Base-by-base conservation (phyloP, 2,113 vertebrate genomes). In the Misgurnus anguillicaudatus region DNA sequence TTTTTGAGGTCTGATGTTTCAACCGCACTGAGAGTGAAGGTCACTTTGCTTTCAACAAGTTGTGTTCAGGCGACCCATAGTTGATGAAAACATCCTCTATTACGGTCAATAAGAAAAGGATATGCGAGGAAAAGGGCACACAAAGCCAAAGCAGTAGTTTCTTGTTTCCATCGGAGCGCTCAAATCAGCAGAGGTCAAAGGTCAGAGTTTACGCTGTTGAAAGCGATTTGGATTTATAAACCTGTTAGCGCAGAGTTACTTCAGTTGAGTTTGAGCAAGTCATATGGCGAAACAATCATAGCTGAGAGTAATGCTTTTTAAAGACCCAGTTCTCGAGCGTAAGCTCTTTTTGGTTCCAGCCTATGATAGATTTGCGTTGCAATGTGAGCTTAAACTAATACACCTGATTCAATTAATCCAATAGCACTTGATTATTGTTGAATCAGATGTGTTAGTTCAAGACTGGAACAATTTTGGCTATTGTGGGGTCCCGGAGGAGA, bases 331-430 rank as follows among this genome's bases (percentile, higher is more conserved):
- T 62, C 41, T 74, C 71, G n/a, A 61, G 55, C 42, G 47, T 62
- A 62, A 17, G 8, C 72, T 9, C 4, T 62, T 57, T 73, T 47
- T 6, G 60, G 39, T 11, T 74, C 39, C 71, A 75, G 39, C 41
- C 36, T 4, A 3, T 58, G 51, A 58, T 58, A 39, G 53, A 58
- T 58, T 61, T 48, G 42, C 17, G 13, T 21, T 4, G 57, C 11
- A 39, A 45, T n/a, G 21, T 47, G 72, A 62, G 72, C 41, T 75
- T 62, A 62, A 45, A 62, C 72, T 62, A 75, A 75, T 72, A 72
- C 72, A 62, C 21, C 21, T 62, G 58, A 75, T 75, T 75, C 55
- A 75, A 75, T 75, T 75, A 75, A 75, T 62, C 58, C 71, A 74
- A 21, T 41, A 11, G 6, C 1, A 13, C 19, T 55, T 74, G 41